Base-by-base conservation (phyloP, 30 jellyfish, hydroid and myxozoan genomes). In the Turritopsis dohrnii region DNA sequence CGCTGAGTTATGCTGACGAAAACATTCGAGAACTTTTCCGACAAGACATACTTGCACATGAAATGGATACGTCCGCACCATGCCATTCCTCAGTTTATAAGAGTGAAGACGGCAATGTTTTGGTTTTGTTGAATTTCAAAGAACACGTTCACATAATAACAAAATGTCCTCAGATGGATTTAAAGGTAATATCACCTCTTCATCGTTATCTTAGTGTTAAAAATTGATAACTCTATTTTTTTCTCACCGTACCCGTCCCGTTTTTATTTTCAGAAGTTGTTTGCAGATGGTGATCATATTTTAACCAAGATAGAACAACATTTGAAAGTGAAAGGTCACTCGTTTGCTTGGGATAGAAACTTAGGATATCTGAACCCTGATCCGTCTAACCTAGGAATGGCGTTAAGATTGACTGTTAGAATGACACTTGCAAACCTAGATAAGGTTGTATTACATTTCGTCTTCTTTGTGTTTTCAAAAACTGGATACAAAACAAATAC, bases 11-110 rank as follows among this genome's bases (percentile, higher is more conserved):
- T 21, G 22, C 77, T 23, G 77, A 69, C 0, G 31, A 23, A n/a
- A 9, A 27, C 22, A n/a, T 69, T 69, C 77, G 19, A 69, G 77
- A 69, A 23, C 30, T 69, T n/a, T 9, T 69, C 31, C 9, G 30
- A 17, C 28, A 69, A 69, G 77, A 27, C 17, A 69, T 69, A n/a
- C 28, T 69, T 69, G 77, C 77, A 69, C 77, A 27, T n/a, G 31
- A 69, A n/a, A 27, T n/a, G 77, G 8, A 69, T 27, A 8, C 77
- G 28, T 7, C 77, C 17, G 9, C 77, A 9, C 30, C 19, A n/a
- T 69, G 77, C 19, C 77, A 27, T 69, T 69, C 77, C 16, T 69
- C 77, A 23, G 22, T 69, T 69, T 69, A 69, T 69, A 69, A 69
- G 30, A 7, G 22, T 69, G 77, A 23, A 0, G 16, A 23, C 9